Percentiles rank a stretch among this genome's conserved stretches.
Evolutionary conservation across 2,113 vertebrate genomes (phyloP).

Genomic region (Catagonus wagneri): DNA sequence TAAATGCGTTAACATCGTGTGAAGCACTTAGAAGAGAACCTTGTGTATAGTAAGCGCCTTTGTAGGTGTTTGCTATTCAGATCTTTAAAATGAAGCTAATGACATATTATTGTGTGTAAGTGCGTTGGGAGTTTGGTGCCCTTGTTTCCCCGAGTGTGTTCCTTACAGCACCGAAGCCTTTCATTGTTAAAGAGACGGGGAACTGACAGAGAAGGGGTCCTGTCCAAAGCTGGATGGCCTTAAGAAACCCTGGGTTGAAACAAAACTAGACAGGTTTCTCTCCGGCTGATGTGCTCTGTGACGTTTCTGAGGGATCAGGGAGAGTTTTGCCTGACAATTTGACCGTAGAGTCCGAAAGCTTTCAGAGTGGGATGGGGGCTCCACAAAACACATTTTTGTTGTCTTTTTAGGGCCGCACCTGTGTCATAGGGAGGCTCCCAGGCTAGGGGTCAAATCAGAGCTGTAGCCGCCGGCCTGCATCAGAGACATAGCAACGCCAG

Average conservation of each 20-base stretch:
- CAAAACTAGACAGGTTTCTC: neutral
- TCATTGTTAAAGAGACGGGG: neutral
- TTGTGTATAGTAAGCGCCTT: neutral
- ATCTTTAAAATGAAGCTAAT: neutral
- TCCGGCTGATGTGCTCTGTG: neutral
- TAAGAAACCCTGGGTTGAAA: neutral
- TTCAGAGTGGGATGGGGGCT: neutral
- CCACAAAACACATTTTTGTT: neutral
- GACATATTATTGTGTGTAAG: neutral
- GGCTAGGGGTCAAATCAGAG: too few relatives aligned
- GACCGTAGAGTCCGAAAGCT: neutral
- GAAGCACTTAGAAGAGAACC: neutral
- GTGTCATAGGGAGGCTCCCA: too few relatives aligned
- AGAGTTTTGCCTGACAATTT: neutral
- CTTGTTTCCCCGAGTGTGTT: neutral
- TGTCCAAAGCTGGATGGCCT: neutral
- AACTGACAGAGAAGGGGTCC: neutral
- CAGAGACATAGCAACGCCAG: too few relatives aligned
- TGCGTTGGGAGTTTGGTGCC: neutral
- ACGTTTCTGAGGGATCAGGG: neutral
- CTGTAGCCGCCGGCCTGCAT: too few relatives aligned
- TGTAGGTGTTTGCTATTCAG: neutral
- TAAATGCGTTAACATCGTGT: neutral
- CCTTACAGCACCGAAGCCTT: neutral
- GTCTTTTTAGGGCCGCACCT: neutral